Evolutionary conservation across 2,797 vertebrate species (phyloP).

Genomic region (Poecile montanus): DNA sequence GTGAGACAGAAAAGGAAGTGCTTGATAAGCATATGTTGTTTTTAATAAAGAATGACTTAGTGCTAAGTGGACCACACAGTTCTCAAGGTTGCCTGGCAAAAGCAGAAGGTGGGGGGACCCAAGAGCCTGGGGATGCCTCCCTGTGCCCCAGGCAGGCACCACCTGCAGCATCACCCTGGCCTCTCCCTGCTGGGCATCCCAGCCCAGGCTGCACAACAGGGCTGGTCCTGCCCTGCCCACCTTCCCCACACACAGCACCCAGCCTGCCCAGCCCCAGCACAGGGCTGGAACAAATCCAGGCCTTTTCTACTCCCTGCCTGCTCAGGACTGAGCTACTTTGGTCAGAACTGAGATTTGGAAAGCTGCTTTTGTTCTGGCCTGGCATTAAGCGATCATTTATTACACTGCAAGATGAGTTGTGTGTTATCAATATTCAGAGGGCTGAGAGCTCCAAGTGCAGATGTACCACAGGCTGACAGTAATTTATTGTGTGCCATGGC

Average conservation of each 20-base stretch:
- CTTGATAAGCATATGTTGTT: constrained; percentile 18
- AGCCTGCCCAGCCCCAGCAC: not conserved
- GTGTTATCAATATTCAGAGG: not conserved
- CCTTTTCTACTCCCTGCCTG: not conserved
- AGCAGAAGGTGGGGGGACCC: not conserved
- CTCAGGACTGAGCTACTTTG: not conserved
- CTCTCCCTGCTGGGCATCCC: not conserved
- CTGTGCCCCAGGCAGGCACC: not conserved
- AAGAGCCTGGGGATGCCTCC: rapidly evolving
- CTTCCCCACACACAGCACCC: rapidly evolving
- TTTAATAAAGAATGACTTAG: constrained; percentile 40
- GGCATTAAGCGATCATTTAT: not conserved
- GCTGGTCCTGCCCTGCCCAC: not conserved
- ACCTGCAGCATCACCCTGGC: not conserved
- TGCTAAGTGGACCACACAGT: not conserved
- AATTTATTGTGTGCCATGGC: not conserved
- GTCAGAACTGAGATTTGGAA: not conserved
- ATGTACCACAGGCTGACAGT: not conserved
- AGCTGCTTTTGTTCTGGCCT: not conserved
- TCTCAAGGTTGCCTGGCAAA: not conserved
- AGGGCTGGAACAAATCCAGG: not conserved
- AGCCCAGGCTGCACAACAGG: not conserved
- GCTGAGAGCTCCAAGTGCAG: not conserved
- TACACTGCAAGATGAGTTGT: rapidly evolving
- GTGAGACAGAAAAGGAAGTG: constrained; percentile 43